These are phyloP conservation scores for Poeciliopsis turneri DNA, from an alignment of 2,797 vertebrate genomes.

Conservation along the genomic window DNA sequence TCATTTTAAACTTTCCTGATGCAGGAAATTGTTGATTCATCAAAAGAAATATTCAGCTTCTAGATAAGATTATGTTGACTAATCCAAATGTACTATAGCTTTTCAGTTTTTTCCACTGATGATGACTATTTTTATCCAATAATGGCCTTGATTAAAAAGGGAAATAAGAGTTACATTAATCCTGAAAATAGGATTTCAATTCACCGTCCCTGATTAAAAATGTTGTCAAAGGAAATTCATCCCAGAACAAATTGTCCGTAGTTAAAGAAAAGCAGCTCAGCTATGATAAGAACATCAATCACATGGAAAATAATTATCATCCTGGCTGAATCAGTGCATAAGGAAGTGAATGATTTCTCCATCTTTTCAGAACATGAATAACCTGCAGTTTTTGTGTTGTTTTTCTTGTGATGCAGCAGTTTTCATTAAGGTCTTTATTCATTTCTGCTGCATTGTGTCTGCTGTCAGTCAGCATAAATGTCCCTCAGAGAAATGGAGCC, in stretches of 20 bases:
- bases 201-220: conserved; percentile 53
- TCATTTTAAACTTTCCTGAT: no score
- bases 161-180: conserved; percentile 52
- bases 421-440: conserved; percentile 2
- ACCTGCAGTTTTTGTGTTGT: neutral
- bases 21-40: no score
- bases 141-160: conserved; percentile 39
- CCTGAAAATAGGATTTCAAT: conserved; percentile 60
- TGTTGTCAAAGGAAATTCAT: conserved; percentile 54
- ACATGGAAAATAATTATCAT: conserved; percentile 46
- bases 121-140: conserved; percentile 28
- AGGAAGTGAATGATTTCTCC: neutral
- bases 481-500: neutral
- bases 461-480: neutral
- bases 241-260: conserved; percentile 50
- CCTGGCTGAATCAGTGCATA: neutral
- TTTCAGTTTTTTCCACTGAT: conserved; percentile 4
- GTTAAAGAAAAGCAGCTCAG: conserved; percentile 44
- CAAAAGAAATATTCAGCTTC: neutral
- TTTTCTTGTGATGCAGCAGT: neutral
- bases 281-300: conserved; percentile 42
- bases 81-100: neutral
- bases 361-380: neutral
- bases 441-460: neutral
- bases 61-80: neutral